Conservation (phyloP, 1,140 invertebrate genomes). For the Chlorops oryzae region DNA sequence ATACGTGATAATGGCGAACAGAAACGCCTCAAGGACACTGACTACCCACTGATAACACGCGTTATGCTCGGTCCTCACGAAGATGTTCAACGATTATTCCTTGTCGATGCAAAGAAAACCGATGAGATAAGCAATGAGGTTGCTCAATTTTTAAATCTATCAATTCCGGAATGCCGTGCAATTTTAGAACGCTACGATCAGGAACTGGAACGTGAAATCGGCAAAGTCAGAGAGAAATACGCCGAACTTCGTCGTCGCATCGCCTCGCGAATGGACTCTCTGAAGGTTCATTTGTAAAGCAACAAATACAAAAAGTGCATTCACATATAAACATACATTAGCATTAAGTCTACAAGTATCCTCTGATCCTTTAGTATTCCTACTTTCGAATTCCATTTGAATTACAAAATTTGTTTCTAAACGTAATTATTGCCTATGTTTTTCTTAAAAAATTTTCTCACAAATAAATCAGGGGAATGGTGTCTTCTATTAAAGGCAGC, state of each 20-base stretch:
- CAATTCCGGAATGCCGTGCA: constrained; percentile 68
- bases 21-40: constrained; percentile 65
- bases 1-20: constrained; percentile 80
- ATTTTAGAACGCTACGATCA: constrained; percentile 72
- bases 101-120: constrained; percentile 69
- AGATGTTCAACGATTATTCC: constrained; percentile 70
- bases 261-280: constrained; percentile 64
- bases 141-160: constrained; percentile 77
- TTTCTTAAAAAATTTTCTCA: too few relatives aligned
- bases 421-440: too few relatives aligned
- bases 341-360: too few relatives aligned
- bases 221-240: constrained; percentile 64
- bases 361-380: too few relatives aligned
- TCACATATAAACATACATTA: too few relatives aligned
- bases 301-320: too few relatives aligned
- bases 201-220: constrained; percentile 69
- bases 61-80: constrained; percentile 77
- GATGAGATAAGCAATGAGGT: constrained; percentile 70
- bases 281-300: constrained; percentile 58
- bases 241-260: constrained; percentile 61
- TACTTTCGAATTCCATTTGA: too few relatives aligned
- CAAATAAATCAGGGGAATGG: too few relatives aligned
- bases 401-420: too few relatives aligned
- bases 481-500: too few relatives aligned
- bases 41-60: constrained; percentile 72